Evolutionary conservation across 2,113 vertebrate species (phyloP).

Genomic region (Thunnus thynnus): DNA sequence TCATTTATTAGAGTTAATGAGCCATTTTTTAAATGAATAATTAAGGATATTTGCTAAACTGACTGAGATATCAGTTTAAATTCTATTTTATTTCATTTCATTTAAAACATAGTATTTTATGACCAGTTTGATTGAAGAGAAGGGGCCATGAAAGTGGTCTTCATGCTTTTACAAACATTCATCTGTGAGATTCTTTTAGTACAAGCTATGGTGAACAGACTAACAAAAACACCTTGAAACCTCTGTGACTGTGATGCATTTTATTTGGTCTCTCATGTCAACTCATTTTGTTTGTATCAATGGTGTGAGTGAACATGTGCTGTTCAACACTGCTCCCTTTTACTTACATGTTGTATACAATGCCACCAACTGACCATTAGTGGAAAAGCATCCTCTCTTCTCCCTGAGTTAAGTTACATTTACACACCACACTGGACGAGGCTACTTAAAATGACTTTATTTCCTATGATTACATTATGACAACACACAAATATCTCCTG

Average conservation of each 20-base stretch:
- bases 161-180: too few species aligned
- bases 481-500: constrained; percentile 78
- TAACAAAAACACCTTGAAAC: neutral
- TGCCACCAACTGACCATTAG: constrained; percentile 53
- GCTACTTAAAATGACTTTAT: constrained; percentile 85
- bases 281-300: neutral
- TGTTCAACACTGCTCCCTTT: neutral
- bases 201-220: too few species aligned
- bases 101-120: neutral
- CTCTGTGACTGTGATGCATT: neutral
- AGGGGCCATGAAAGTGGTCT: neutral
- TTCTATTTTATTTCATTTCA: neutral
- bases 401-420: neutral
- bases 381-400: constrained; percentile 29
- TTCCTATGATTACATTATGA: constrained; percentile 78
- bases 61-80: neutral
- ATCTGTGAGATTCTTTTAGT: too few species aligned
- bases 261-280: neutral
- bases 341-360: neutral
- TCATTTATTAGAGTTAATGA: neutral
- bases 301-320: too few species aligned
- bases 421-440: constrained; percentile 66
- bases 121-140: neutral
- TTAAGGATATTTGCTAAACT: neutral
- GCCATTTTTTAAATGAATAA: neutral